phyloP scores from a whole-genome alignment of 2,888 invertebrate genomes.

The Drosophila kanekoi region DNA sequence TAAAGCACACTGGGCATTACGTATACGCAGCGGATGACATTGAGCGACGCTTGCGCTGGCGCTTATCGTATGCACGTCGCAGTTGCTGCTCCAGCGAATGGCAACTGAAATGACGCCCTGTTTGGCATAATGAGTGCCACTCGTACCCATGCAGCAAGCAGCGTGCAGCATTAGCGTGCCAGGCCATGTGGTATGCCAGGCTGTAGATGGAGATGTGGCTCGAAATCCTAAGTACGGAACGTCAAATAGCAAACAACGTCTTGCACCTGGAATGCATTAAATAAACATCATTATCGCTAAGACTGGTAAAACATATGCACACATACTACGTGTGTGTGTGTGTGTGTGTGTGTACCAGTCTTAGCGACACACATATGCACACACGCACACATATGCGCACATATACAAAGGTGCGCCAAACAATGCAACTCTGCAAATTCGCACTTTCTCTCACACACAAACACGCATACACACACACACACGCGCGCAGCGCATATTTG shows the following conservation, averaged over 20 bases:
- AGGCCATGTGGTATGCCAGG: slow-evolving; percentile 21
- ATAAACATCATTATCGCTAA: slow-evolving; percentile 81
- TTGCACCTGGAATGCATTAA: slow-evolving; percentile 81
- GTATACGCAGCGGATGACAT: slow-evolving; percentile 74
- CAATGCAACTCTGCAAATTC: slow-evolving; percentile 62
- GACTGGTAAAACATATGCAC: slow-evolving; percentile 48
- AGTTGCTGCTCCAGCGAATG: slow-evolving; percentile 63
- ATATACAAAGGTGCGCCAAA: slow-evolving; percentile 24
- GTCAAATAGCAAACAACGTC: slow-evolving; percentile 75
- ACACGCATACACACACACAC: slow-evolving; percentile 8
- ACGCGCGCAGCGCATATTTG: slow-evolving; percentile 54
- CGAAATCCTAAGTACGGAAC: slow-evolving; percentile 65
- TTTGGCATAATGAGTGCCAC: slow-evolving; percentile 72
- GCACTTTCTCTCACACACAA: slow-evolving; percentile 7
- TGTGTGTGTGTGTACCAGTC: no score
- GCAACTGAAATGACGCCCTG: slow-evolving; percentile 59
- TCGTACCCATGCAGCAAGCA: slow-evolving; percentile 21
- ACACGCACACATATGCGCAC: slow-evolving; percentile 16
- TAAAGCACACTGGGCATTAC: slow-evolving; percentile 53
- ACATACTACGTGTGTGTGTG: not conserved
- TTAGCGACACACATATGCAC: slow-evolving; percentile 10
- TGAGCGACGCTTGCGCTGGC: slow-evolving; percentile 58
- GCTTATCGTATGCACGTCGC: slow-evolving; percentile 75
- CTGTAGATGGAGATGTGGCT: slow-evolving; percentile 40
- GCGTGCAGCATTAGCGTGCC: slow-evolving; percentile 48